Evolutionary conservation across 2,113 vertebrate species (phyloP).

Genomic region (Fulmarus glacialis): DNA sequence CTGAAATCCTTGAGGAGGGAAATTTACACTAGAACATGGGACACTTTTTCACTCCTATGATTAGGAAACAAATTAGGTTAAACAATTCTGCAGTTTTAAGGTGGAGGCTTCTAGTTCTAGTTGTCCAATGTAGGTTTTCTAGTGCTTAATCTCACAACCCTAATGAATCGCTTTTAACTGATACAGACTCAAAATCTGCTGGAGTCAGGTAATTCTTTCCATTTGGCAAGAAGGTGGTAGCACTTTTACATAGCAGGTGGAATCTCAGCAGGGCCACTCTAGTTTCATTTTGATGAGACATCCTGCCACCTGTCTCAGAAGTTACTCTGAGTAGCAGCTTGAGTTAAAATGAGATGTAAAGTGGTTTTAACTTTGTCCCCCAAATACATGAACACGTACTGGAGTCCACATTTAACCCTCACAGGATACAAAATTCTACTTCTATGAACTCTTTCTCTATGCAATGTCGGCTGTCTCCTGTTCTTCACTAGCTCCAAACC

Average conservation of each 20-base stretch:
- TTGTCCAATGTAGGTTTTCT: accelerated
- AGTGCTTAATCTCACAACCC: background rate
- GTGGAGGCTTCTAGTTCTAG: background rate
- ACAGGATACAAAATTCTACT: background rate
- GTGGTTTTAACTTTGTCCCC: background rate
- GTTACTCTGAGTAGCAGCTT: background rate
- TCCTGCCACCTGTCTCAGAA: conserved; percentile 22
- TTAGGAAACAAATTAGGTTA: background rate
- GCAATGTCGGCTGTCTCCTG: background rate
- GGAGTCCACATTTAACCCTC: background rate
- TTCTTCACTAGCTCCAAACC: background rate
- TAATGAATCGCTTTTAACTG: background rate
- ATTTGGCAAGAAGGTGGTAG: background rate
- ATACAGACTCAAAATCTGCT: background rate
- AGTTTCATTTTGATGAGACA: conserved; percentile 1
- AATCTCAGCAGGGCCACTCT: conserved; percentile 7
- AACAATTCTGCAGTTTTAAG: background rate
- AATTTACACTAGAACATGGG: background rate
- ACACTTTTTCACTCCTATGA: background rate
- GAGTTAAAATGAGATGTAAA: background rate
- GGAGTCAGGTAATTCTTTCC: background rate
- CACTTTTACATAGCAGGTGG: conserved; percentile 8
- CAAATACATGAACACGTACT: background rate
- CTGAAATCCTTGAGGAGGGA: background rate
- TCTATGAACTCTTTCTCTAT: background rate